Conservation (phyloP, 2,888 invertebrate species). For the Cyclophora punctaria region DNA sequence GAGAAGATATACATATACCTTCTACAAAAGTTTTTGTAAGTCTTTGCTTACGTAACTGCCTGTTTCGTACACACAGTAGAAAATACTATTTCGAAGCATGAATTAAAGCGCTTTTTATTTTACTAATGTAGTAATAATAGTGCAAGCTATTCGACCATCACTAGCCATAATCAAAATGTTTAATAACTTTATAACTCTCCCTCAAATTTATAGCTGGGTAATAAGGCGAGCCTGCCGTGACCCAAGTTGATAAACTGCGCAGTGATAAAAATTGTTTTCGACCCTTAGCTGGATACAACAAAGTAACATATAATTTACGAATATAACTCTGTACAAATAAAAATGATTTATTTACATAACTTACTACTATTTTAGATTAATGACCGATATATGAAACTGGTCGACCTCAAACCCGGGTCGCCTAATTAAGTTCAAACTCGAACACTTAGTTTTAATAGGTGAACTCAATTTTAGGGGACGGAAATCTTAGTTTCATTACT, state of each 20-base stretch:
- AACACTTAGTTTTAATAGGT: constrained; percentile 7
- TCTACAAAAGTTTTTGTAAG: no score
- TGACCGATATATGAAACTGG: constrained; percentile 9
- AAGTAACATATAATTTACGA: constrained; percentile 31
- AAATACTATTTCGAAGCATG: no score
- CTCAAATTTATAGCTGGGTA: constrained; percentile 24
- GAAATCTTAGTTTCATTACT: constrained; percentile 4
- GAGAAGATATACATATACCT: no score
- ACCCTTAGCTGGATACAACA: constrained; percentile 23
- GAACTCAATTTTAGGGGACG: constrained; percentile 9
- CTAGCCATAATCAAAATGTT: constrained; percentile 8
- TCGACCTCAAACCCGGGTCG: constrained; percentile 10
- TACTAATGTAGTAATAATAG: no score
- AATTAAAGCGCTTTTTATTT: no score
- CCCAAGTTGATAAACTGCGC: constrained; percentile 34
- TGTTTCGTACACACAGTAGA: no score
- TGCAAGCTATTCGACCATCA: no score
- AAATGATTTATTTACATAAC: constrained; percentile 30
- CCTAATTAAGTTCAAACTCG: constrained; percentile 9
- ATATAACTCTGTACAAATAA: constrained; percentile 37
- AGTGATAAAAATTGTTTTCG: constrained; percentile 27
- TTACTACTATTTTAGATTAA: constrained; percentile 10
- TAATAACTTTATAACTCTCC: constrained; percentile 27
- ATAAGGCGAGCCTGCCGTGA: constrained; percentile 32
- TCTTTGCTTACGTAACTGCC: no score